Evolutionary conservation across 2,113 vertebrate genomes (phyloP).

Genomic region (Callipepla californica): DNA sequence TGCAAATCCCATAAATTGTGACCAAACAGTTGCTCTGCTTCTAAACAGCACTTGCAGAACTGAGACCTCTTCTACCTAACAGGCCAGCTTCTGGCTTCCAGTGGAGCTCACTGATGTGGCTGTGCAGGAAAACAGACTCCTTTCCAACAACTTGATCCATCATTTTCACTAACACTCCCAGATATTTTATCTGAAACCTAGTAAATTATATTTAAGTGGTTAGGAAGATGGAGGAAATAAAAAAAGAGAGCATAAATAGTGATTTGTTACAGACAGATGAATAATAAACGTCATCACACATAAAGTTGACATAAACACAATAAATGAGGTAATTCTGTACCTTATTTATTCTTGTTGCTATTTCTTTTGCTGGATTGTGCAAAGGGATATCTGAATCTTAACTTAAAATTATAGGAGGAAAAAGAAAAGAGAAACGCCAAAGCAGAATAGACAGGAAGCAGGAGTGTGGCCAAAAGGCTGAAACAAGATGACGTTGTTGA

Average conservation of each 20-base stretch:
- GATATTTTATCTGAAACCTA: background rate
- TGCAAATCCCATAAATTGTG: background rate
- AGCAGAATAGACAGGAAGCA: background rate
- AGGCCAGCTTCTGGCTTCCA: background rate
- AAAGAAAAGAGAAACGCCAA: background rate
- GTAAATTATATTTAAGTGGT: background rate
- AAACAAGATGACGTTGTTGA: background rate
- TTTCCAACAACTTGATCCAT: background rate
- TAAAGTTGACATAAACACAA: background rate
- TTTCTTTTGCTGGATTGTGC: background rate
- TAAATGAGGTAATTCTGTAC: background rate
- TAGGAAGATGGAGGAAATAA: background rate
- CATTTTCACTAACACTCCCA: background rate
- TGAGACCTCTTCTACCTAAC: background rate
- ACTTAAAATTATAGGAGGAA: background rate
- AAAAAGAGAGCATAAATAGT: background rate
- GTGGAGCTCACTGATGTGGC: background rate
- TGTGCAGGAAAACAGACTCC: background rate
- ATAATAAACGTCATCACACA: background rate
- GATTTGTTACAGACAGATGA: slow-evolving; percentile 11
- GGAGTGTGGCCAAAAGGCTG: background rate
- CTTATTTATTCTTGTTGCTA: background rate
- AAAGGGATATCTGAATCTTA: background rate
- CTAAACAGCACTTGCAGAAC: background rate
- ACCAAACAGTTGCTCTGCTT: background rate